These are phyloP conservation scores for Antheraea yamamai DNA, from an alignment of 2,888 invertebrate genomes.

Conservation along the genomic window DNA sequence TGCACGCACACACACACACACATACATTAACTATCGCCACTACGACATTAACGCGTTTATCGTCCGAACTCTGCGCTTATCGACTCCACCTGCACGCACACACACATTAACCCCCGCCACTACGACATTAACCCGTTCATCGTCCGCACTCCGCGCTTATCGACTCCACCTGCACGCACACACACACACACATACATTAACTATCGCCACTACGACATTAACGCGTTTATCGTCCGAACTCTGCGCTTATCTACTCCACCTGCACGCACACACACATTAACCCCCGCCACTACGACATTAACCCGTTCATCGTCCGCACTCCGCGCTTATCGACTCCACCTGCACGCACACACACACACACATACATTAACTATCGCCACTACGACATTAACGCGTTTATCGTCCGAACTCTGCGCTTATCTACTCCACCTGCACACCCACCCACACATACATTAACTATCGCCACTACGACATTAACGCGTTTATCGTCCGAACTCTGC, in stretches of 20 bases:
- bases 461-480: no score
- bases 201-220: no score
- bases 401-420: slow-evolving; percentile 79
- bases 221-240: no score
- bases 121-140: no score
- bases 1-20: slow-evolving; percentile 27
- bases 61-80: slow-evolving; percentile 79
- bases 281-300: no score
- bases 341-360: slow-evolving; percentile 27
- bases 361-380: no score
- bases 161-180: slow-evolving; percentile 85
- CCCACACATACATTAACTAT: neutral
- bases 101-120: neutral
- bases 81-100: slow-evolving; percentile 85
- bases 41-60: no score
- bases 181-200: no score
- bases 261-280: slow-evolving; percentile 26
- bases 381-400: no score
- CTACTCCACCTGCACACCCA: slow-evolving; percentile 88
- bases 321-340: slow-evolving; percentile 95
- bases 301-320: slow-evolving; percentile 66
- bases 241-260: slow-evolving; percentile 91
- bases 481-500: slow-evolving; percentile 83
- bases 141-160: slow-evolving; percentile 90
- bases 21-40: no score